Percentiles rank a stretch among this genome's conserved stretches.
Conservation (phyloP, 2,888 invertebrate genomes). For the Sphaerophoria rueppellii region DNA sequence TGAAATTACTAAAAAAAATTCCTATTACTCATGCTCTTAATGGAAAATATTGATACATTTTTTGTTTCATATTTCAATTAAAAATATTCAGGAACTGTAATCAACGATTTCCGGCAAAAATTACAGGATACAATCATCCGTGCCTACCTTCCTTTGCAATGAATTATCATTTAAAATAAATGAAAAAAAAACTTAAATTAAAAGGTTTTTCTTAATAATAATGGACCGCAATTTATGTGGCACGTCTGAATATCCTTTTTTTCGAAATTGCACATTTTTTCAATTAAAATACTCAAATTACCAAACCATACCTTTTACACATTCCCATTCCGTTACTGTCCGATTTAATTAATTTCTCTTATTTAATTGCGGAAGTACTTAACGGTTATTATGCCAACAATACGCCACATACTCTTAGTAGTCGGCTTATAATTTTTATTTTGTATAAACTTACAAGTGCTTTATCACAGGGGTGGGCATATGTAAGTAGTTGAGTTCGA, state of each 20-base stretch:
- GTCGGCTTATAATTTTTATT: conserved; percentile 3
- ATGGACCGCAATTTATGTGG: not conserved
- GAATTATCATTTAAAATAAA: too few species aligned
- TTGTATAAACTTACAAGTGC: conserved; percentile 12
- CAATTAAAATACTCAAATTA: too few species aligned
- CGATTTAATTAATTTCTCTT: conserved; percentile 59
- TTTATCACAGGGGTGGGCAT: not conserved
- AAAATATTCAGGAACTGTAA: too few species aligned
- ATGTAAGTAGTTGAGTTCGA: not conserved
- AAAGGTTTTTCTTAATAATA: not conserved
- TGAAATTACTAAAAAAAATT: too few species aligned
- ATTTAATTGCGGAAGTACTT: conserved; percentile 58
- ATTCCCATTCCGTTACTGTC: conserved; percentile 42
- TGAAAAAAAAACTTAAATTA: not conserved
- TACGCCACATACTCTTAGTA: not conserved
- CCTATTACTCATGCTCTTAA: too few species aligned
- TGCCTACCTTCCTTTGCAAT: too few species aligned
- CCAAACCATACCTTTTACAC: too few species aligned
- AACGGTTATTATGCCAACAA: conserved; percentile 36
- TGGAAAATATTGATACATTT: too few species aligned
- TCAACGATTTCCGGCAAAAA: too few species aligned
- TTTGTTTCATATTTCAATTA: too few species aligned
- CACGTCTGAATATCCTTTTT: not conserved
- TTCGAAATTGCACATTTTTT: not conserved
- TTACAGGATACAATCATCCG: too few species aligned